Base-by-base conservation (phyloP, 1,140 invertebrate genomes). In the Drosophila grimshawi region DNA sequence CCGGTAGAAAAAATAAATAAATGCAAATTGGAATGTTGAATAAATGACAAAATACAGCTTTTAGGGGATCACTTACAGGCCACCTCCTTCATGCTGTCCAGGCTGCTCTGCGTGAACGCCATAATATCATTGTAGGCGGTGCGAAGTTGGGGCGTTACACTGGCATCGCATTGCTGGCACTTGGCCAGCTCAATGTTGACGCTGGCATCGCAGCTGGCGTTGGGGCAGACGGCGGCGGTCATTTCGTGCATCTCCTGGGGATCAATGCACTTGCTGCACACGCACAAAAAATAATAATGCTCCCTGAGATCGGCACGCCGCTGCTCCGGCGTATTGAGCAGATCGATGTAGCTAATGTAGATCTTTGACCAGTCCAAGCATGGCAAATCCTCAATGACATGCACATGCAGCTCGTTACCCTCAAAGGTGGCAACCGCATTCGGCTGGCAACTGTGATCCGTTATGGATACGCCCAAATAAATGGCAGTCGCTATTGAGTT, bases 371-470 rank as follows among this genome's bases (percentile, higher is more conserved):
- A 96, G 92, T 97, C 95, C 59, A 96, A 92, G 71, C 92, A 91
- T 5, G 95, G 94, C 82, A 98, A 94, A 80, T 96, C 95, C 79
- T 94, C 93, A 3, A 96, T 93, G 2, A 95, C 94, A 81, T 96
- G 94, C 49, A 98, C 95, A 78, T 93, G 93, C 49, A 98, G 93
- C 11, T 94, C 96, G 32, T 94, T 96, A 2, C 97, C 97, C 82
- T 96, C 94, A 86, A 98, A 99, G 27, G 95, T 95, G 41, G 96
- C 96, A 6, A 97, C 94, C 0, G 97, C 97, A 93, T 98, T 98
- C 2, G 97, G 97, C 52, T 95, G 92, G 92, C 98, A 99, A 63
- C 96, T 97, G 93, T 99, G 98, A 93, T 99, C 97, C 56, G 98
- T 94, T 30, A 97, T 94, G 0, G 97, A 98, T 0, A 96, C 95